Percentiles rank a stretch among this genome's conserved stretches.
Evolutionary conservation across 2,113 vertebrate genomes (phyloP).

Genomic region (Phrynocephalus versicolor): DNA sequence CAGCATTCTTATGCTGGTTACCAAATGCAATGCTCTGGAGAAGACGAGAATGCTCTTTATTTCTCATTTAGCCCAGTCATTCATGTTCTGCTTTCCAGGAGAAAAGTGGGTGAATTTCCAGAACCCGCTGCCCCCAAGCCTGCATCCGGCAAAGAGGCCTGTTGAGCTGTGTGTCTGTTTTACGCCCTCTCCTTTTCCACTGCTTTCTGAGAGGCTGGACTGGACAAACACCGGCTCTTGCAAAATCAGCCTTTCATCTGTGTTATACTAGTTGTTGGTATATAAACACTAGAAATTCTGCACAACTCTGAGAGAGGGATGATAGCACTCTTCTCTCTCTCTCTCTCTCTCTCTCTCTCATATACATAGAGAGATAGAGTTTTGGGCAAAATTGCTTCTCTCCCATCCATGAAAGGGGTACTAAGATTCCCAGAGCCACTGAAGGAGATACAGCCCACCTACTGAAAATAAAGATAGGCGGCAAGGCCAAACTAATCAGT

Average conservation of each 20-base stretch:
- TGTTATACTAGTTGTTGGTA: neutral
- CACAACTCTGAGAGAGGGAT: neutral
- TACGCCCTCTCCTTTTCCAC: neutral
- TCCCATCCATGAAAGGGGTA: neutral
- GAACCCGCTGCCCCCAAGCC: neutral
- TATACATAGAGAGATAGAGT: neutral
- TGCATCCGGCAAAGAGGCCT: neutral
- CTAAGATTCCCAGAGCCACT: conserved; percentile 17
- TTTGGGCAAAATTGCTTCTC: conserved; percentile 19
- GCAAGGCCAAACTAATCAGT: conserved; percentile 27
- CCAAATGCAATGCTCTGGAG: neutral
- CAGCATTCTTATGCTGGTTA: neutral
- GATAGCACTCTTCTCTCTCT: neutral
- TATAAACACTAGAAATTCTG: neutral
- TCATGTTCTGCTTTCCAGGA: neutral
- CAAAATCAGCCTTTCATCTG: neutral
- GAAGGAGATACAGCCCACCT: neutral
- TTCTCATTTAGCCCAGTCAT: neutral
- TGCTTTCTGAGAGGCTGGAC: neutral
- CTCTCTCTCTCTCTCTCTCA: neutral
- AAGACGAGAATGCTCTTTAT: neutral
- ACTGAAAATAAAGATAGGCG: conserved; percentile 12
- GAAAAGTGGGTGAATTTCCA: neutral
- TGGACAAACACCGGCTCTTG: neutral
- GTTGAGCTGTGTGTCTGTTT: neutral